Evolutionary conservation across 2,888 invertebrate genomes (phyloP).

Genomic region (Pharmacophagus antenor): DNA sequence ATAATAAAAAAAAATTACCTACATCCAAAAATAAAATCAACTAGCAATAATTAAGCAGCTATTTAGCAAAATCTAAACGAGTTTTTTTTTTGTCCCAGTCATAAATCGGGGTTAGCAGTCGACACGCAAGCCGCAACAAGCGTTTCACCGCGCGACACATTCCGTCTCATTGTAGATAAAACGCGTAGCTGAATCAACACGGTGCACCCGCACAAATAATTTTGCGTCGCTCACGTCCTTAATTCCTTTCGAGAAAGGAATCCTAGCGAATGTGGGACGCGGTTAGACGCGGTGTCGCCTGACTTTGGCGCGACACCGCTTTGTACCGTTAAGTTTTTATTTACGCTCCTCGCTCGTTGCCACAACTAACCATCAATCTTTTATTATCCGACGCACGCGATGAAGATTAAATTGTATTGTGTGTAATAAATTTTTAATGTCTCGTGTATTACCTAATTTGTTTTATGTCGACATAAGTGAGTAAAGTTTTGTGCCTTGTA

Average conservation of each 20-base stretch:
- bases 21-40: too few relatives aligned
- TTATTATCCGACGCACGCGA: conserved; percentile 7
- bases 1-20: too few relatives aligned
- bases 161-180: too few relatives aligned
- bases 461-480: not conserved
- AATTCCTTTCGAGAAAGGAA: conserved; percentile 34
- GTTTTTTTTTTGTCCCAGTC: too few relatives aligned
- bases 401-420: conserved; percentile 4
- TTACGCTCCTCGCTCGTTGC: not conserved
- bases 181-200: too few relatives aligned
- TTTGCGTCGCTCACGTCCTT: conserved; percentile 37
- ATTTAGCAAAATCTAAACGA: too few relatives aligned
- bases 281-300: conserved; percentile 36
- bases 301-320: conserved; percentile 26
- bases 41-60: too few relatives aligned
- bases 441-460: not conserved
- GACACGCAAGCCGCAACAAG: conserved; percentile 28
- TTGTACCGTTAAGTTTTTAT: conserved; percentile 10
- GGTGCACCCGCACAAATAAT: conserved; percentile 39
- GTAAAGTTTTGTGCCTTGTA: too few relatives aligned
- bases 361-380: conserved; percentile 19
- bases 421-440: conserved; percentile 14
- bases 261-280: conserved; percentile 35
- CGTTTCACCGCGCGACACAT: conserved; percentile 27
- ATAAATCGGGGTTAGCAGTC: conserved; percentile 24